These are phyloP conservation scores for Gymnocheta viridis DNA, from an alignment of 2,888 invertebrate species.

Conservation along the genomic window DNA sequence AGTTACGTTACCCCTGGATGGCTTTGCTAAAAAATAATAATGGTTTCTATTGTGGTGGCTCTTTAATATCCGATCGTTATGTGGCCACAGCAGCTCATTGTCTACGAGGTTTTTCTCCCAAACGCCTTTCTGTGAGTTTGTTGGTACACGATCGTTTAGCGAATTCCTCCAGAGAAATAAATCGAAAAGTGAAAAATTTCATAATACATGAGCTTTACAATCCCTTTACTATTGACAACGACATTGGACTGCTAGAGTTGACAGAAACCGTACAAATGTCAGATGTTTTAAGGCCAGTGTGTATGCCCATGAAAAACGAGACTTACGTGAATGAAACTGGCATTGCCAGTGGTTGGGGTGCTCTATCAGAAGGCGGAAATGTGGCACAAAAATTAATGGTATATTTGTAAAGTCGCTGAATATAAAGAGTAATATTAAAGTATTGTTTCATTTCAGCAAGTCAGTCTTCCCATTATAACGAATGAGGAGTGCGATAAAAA, in stretches of 20 bases:
- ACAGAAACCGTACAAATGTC: constrained; percentile 84
- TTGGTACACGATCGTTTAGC: constrained; percentile 82
- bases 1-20: constrained; percentile 88
- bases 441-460: constrained; percentile 84
- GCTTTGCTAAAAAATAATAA: constrained; percentile 84
- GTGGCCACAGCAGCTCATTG: constrained; percentile 92
- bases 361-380: constrained; percentile 87
- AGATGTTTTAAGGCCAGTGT: constrained; percentile 88
- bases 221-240: constrained; percentile 89
- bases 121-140: constrained; percentile 85
- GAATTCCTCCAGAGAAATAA: constrained; percentile 35
- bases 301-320: constrained; percentile 84
- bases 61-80: constrained; percentile 88
- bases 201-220: constrained; percentile 87
- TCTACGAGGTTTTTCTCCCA: constrained; percentile 84
- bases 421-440: not conserved
- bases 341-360: constrained; percentile 88
- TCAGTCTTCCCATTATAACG: constrained; percentile 87
- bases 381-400: constrained; percentile 85
- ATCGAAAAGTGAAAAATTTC: constrained; percentile 77
- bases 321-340: constrained; percentile 81
- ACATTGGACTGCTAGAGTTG: constrained; percentile 89
- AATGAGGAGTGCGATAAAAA: constrained; percentile 82
- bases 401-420: not conserved
- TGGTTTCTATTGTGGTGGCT: constrained; percentile 89